Evolutionary conservation across 1,140 invertebrate species (phyloP).

Genomic region (Rhizoglyphus robini): DNA sequence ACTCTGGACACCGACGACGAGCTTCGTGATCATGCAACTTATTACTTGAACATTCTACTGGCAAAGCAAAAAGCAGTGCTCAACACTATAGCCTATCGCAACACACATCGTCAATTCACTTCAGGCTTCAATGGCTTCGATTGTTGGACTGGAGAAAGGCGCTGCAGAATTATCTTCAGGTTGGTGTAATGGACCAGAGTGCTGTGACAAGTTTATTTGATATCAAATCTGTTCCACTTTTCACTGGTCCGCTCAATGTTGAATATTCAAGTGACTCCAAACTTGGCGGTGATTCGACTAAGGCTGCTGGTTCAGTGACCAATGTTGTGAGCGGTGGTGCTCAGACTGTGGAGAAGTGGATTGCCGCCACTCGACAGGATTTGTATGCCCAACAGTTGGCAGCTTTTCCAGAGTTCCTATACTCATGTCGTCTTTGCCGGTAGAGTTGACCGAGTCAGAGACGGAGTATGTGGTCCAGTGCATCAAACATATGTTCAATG

Average conservation of each 20-base stretch:
- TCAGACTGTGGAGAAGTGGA: conserved; percentile 24
- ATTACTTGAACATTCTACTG: conserved; percentile 74
- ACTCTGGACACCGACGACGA: conserved; percentile 96
- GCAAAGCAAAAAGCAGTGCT: conserved; percentile 50
- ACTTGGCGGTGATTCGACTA: too few species aligned
- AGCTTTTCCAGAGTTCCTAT: conserved; percentile 51
- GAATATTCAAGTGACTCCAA: too few species aligned
- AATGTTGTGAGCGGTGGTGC: background rate
- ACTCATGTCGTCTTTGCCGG: conserved; percentile 71
- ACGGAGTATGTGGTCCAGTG: conserved; percentile 94
- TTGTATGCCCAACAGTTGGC: conserved; percentile 69
- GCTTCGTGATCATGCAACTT: conserved; percentile 90
- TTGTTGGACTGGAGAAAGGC: conserved; percentile 73
- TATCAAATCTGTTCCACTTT: conserved; percentile 67
- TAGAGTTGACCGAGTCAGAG: conserved; percentile 93
- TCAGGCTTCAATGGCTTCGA: conserved; percentile 64
- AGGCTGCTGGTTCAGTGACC: background rate
- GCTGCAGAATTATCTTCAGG: conserved; percentile 58
- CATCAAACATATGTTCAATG: conserved; percentile 78
- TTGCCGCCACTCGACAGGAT: conserved; percentile 58
- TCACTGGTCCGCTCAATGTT: conserved; percentile 39
- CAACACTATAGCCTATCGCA: too few species aligned
- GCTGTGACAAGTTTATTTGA: conserved; percentile 66
- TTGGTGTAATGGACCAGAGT: conserved; percentile 33
- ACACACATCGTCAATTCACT: conserved; percentile 52